phyloP scores from a whole-genome alignment of 2,113 vertebrate species.

The Chlamydotis undulata region DNA sequence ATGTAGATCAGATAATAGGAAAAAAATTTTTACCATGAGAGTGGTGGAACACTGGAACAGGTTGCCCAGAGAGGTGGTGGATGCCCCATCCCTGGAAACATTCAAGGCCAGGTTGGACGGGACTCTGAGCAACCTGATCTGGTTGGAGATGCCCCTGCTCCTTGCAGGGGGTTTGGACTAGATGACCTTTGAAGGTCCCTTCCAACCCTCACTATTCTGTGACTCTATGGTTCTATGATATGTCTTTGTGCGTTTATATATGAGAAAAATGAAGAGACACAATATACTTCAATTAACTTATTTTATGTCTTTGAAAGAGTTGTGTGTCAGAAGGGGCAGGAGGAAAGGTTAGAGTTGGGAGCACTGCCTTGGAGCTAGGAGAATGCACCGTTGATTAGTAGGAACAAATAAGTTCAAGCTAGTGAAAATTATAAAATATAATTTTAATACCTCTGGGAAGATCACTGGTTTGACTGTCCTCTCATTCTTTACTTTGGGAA shows the following conservation, averaged over 20 bases:
- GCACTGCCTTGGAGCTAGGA: background rate
- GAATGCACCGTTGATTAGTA: background rate
- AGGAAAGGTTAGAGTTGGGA: background rate
- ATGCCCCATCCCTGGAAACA: too few relatives aligned
- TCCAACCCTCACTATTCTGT: too few relatives aligned
- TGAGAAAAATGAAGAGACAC: background rate
- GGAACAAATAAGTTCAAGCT: background rate
- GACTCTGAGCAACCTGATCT: too few relatives aligned
- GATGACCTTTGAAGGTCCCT: too few relatives aligned
- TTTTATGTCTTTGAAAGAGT: background rate
- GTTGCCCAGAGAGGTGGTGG: too few relatives aligned
- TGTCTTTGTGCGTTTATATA: background rate
- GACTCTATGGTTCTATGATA: background rate
- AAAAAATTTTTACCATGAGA: too few relatives aligned
- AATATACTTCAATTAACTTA: background rate
- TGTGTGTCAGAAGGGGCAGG: background rate
- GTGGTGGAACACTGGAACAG: too few relatives aligned
- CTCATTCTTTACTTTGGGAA: background rate
- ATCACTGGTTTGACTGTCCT: background rate
- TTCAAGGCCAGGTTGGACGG: too few relatives aligned
- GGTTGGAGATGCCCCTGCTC: too few relatives aligned
- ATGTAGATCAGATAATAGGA: too few relatives aligned
- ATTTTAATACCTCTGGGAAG: background rate
- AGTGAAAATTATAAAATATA: background rate
- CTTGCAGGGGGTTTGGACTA: too few relatives aligned